Conservation (phyloP, 1,140 invertebrate genomes). For the Lineus longissimus region DNA sequence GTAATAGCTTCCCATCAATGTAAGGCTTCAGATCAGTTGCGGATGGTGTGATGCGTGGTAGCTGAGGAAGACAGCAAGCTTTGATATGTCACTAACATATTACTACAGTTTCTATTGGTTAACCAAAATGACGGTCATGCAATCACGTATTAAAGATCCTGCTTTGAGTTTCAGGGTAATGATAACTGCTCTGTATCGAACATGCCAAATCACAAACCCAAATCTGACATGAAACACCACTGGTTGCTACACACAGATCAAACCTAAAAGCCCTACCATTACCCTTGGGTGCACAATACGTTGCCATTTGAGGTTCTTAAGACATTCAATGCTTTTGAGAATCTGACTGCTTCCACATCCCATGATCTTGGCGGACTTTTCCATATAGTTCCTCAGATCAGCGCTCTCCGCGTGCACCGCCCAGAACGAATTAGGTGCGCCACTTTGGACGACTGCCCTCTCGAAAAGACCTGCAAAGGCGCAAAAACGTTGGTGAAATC, state of each 20-base stretch:
- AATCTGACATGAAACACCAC: too few relatives aligned
- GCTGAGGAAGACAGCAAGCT: not conserved
- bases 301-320: not conserved
- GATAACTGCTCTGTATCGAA: too few relatives aligned
- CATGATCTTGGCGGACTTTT: not conserved
- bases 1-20: not conserved
- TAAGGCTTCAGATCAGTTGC: constrained; percentile 1
- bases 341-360: not conserved
- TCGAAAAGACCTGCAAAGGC: not conserved
- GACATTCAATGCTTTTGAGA: not conserved
- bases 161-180: too few relatives aligned
- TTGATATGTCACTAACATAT: too few relatives aligned
- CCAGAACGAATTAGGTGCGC: not conserved
- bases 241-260: too few relatives aligned
- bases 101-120: too few relatives aligned
- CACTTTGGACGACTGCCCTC: not conserved
- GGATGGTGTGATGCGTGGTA: not conserved
- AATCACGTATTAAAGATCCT: too few relatives aligned
- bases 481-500: not conserved
- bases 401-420: not conserved
- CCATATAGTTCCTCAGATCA: not conserved
- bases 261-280: too few relatives aligned
- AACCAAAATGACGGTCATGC: too few relatives aligned
- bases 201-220: too few relatives aligned
- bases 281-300: too few relatives aligned